Percentiles rank a stretch among this genome's conserved stretches.
These are phyloP conservation scores for Tetrao urogallus DNA, from an alignment of 2,113 vertebrate genomes.

Conservation along the genomic window DNA sequence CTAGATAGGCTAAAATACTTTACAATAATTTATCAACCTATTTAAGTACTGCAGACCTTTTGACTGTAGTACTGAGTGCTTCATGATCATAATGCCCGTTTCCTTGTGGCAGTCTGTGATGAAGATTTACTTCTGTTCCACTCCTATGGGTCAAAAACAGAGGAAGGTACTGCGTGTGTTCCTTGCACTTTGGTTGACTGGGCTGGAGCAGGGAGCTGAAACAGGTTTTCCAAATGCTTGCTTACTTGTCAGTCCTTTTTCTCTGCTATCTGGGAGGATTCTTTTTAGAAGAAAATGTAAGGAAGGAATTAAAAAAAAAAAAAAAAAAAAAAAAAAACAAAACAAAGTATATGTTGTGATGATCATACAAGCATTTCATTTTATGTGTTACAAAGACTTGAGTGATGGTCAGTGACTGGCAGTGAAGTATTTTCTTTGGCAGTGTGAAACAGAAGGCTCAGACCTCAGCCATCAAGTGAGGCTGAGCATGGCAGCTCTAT, in stretches of 20 bases:
- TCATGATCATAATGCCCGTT: fast-evolving
- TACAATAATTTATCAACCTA: background rate
- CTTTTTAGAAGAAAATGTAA: background rate
- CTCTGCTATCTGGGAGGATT: background rate
- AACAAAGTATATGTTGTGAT: background rate
- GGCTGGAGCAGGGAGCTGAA: background rate
- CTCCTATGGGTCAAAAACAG: background rate
- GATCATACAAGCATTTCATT: background rate
- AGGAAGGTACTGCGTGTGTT: background rate
- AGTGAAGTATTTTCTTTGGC: background rate
- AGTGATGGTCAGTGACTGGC: background rate
- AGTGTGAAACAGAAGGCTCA: background rate
- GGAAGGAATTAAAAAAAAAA: background rate
- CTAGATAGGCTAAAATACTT: background rate
- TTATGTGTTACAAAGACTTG: background rate
- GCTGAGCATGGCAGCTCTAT: background rate
- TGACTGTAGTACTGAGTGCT: background rate
- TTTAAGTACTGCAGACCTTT: background rate
- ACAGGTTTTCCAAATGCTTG: background rate
- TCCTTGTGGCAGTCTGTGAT: background rate
- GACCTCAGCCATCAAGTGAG: background rate
- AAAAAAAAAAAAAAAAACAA: no score
- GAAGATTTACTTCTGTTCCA: background rate
- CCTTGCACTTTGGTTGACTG: background rate
- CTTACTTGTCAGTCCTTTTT: background rate